Conservation (phyloP, 2,888 invertebrate species). For the Scelioninae gen. 2 region DNA sequence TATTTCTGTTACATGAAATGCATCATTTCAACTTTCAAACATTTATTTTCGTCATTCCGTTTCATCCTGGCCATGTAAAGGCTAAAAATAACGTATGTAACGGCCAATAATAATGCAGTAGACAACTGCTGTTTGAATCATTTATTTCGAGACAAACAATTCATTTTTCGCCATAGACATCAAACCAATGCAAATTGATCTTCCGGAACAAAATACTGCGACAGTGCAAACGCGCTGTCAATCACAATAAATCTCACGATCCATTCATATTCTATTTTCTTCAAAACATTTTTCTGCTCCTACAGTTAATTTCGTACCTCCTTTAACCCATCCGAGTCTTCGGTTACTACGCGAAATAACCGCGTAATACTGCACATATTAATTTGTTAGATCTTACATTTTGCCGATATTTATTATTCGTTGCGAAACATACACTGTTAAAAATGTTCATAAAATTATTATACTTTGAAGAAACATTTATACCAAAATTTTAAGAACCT, state of each 20-base stretch:
- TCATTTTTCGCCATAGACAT: conserved; percentile 8
- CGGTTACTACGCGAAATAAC: too few relatives aligned
- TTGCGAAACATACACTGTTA: too few relatives aligned
- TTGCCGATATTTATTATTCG: too few relatives aligned
- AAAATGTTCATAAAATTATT: too few relatives aligned
- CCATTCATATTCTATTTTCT: neutral
- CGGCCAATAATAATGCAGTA: conserved; percentile 26
- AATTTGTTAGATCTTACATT: too few relatives aligned
- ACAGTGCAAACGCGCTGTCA: too few relatives aligned
- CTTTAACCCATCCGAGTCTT: too few relatives aligned
- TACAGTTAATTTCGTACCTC: too few relatives aligned
- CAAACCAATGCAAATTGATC: conserved; percentile 13
- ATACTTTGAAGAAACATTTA: too few relatives aligned
- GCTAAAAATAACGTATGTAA: conserved; percentile 39
- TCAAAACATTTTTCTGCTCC: too few relatives aligned
- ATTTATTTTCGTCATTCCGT: conserved; percentile 25
- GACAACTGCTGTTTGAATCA: conserved; percentile 23
- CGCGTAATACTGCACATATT: too few relatives aligned
- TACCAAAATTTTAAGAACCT: too few relatives aligned
- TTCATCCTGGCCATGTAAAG: conserved; percentile 24
- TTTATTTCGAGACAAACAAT: conserved; percentile 41
- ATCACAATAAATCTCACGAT: neutral
- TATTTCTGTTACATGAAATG: conserved; percentile 23
- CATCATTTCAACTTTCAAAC: conserved; percentile 29
- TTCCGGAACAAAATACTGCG: neutral